Base-by-base conservation (phyloP, 2,888 invertebrate species). In the Calephelis perditalis region DNA sequence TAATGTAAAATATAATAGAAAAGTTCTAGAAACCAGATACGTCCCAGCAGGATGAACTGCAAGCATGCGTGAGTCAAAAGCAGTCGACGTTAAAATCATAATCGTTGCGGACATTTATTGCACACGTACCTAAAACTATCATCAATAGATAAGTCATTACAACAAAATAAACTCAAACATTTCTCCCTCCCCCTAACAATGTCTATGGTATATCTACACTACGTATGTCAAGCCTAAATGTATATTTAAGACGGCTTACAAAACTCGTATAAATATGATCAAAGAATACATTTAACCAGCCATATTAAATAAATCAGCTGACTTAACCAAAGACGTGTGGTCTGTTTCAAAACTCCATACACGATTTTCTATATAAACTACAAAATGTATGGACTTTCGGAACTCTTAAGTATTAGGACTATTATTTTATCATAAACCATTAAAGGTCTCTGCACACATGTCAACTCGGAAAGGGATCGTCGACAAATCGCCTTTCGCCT, bases 81-180 rank as follows among this genome's bases (percentile, higher is more conserved):
- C 5, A 15, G 49, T 49, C 26, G 10, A 49, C 56, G 44, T 52
- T 6, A 9, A 52, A n/a, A 26, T 26, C 6, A 36, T 44, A 54
- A 56, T 57, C 58, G 64, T 60, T 52, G 59, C 43, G 56, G 49
- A 47, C 47, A 58, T 15, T 57, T 63, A 65, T 65, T 65, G 65
- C 63, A 62, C 62, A 59, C 49, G 11, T 35, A 52, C 52, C 35
- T 52, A 52, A 36, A 52, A 35, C 26, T 52, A 52, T 52, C 11
- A 52, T 52, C 52, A 35, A 52, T 35, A 0, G 15, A 52, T 35
- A 52, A 3, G 26, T 6, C 49, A 49, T 26, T 49, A 10, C 49
- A 49, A 52, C 52, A 36, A 11, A 36, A 52, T 36, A 52, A 52
- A 40, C 40, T 40, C 40, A 40, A 40, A 40, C 4, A 40, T 5